Evolutionary conservation across 2,888 invertebrate genomes (phyloP), one percentile per base, ranked within the genome.

Genomic region (Rhagonycha lutea): DNA sequence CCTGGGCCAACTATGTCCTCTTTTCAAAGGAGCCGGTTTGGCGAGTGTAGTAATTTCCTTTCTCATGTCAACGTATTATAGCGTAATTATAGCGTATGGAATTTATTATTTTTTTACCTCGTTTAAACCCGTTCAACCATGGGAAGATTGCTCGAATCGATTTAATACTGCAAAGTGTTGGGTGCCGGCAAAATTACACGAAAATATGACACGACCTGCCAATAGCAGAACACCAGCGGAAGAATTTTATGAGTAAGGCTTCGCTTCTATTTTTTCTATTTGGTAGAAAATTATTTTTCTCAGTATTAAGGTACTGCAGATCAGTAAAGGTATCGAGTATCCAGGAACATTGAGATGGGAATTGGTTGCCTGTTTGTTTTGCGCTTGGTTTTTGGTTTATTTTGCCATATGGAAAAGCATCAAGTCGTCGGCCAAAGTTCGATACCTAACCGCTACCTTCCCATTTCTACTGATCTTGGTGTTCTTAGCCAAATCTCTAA

Each of bases 331-430:
- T 28, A 94, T 98, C 77, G 95, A 97, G 84, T 93, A 92, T 82
- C 93, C 94, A 32, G 96, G 95, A 75, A 90, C 89, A 80, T 89
- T 98, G 86, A 91, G 96, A 83, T 96, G 96, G 96, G 96, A 98
- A 85, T 89, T 98, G 77, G 94, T 96, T 29, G 94, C 96, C 68
- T 96, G 97, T 85, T 90, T 98, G 73, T 91, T 98, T 71, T 93
- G 95, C 83, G 96, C 97, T 79, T 98, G 98, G 98, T 91, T 97
- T 79, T 89, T 98, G 83, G 96, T 98, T 72, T 98, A 98, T 89
- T 96, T 98, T 88, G 96, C 97, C 81, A 93, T 98, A 70, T 98
- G 97, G 96, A 98, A 98, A 89, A 97, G 97, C 79, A 96, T 98
- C 77, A 95, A 96, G 86, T 96, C 97, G n/a, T 97, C 97, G 69